phyloP scores from a whole-genome alignment of 2,797 vertebrate species.

The Enteromius anoplus region DNA sequence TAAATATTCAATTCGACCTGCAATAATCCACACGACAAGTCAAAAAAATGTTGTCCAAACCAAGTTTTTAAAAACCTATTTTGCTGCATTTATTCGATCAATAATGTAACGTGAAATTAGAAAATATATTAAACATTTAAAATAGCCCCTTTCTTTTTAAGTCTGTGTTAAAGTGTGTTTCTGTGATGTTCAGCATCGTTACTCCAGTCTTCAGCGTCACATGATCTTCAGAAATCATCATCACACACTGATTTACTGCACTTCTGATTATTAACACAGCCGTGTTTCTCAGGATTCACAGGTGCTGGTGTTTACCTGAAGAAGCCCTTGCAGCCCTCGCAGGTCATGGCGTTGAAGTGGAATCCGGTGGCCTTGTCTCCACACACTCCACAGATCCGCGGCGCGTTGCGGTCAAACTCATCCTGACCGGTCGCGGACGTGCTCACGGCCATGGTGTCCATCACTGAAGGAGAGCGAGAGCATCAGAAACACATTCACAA shows the following conservation, averaged over 20 bases:
- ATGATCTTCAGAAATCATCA: too few species aligned
- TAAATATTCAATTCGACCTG: background rate
- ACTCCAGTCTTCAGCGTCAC: too few species aligned
- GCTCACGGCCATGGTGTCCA: conserved; percentile 84
- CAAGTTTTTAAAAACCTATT: background rate
- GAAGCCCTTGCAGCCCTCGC: conserved; percentile 98
- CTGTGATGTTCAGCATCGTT: background rate
- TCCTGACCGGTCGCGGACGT: conserved; percentile 81
- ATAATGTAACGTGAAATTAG: background rate
- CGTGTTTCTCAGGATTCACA: background rate
- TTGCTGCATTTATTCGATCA: background rate
- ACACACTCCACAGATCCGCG: conserved; percentile 93
- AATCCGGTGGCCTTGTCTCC: conserved; percentile 97
- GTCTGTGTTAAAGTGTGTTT: background rate
- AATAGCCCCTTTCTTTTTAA: too few species aligned
- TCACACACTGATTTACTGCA: background rate
- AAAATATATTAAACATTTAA: background rate
- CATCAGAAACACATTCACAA: background rate
- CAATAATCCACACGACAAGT: background rate
- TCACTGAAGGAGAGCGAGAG: conserved; percentile 67
- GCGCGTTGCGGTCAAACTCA: conserved; percentile 87
- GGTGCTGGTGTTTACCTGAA: conserved; percentile 83
- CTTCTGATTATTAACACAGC: background rate
- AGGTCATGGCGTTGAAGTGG: conserved; percentile 99
- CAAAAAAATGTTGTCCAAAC: background rate